These are phyloP conservation scores for Rhynchomys soricoides DNA, from an alignment of 2,113 vertebrate genomes.

Conservation along the genomic window DNA sequence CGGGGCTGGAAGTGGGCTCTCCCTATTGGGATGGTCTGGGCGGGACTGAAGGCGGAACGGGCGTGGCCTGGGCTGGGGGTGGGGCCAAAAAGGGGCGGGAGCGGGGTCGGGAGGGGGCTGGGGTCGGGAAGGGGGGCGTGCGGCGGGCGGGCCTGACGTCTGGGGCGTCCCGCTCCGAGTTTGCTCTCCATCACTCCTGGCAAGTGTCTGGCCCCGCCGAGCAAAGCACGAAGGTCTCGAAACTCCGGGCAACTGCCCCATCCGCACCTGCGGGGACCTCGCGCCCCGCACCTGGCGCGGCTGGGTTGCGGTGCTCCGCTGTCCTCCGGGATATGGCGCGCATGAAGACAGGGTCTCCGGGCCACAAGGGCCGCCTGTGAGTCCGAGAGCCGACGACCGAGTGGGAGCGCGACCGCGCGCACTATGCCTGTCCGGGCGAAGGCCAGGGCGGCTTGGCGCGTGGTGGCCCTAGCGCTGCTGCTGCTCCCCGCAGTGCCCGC, in stretches of 20 bases:
- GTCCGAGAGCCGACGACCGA: background rate
- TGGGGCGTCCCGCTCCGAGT: background rate
- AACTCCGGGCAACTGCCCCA: background rate
- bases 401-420: background rate
- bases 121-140: background rate
- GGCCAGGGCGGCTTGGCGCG: conserved; percentile 12
- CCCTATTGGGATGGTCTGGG: background rate
- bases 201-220: background rate
- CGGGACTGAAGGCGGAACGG: background rate
- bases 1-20: background rate
- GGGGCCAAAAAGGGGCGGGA: background rate
- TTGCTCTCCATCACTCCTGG: background rate
- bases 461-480: conserved; percentile 61
- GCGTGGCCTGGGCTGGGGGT: background rate
- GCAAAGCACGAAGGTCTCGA: background rate
- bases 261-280: conserved; percentile 6
- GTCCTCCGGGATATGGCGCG: conserved; percentile 2
- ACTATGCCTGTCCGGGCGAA: conserved; percentile 24
- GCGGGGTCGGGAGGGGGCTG: background rate
- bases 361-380: background rate
- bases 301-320: conserved; percentile 1
- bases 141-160: background rate
- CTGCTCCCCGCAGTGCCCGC: background rate
- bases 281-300: background rate
- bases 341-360: background rate